A percentile compares a stretch with the other conserved stretches of the same genome.
Evolutionary conservation across 2,888 invertebrate species (phyloP).

Genomic region (Leucophenga maculata): DNA sequence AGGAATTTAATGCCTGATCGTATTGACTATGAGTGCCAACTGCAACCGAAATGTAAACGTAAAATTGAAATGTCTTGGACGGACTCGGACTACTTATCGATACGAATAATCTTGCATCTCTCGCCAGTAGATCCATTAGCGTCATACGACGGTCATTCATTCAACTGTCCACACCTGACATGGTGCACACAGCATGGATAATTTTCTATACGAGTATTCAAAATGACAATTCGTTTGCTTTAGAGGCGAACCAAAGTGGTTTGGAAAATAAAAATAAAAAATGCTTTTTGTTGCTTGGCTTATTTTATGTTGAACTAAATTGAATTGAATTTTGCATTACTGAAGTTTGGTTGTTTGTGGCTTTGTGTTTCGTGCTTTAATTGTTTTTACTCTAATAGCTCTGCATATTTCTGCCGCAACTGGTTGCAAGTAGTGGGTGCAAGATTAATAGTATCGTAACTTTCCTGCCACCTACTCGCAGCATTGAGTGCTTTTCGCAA

Average conservation of each 20-base stretch:
- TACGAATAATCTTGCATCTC: background rate
- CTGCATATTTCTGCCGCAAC: background rate
- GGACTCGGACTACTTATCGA: background rate
- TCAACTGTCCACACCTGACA: conserved; percentile 10
- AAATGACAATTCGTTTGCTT: conserved; percentile 35
- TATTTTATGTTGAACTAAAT: no score
- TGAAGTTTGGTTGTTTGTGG: background rate
- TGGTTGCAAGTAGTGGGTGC: conserved; percentile 11
- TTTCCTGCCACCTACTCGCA: background rate
- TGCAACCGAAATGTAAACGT: background rate
- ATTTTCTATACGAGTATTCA: conserved; percentile 12
- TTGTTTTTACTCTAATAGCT: no score
- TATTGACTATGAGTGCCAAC: background rate
- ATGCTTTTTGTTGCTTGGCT: conserved; percentile 18
- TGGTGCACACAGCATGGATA: background rate
- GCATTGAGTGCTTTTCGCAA: background rate
- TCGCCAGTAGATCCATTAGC: conserved; percentile 4
- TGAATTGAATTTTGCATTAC: background rate
- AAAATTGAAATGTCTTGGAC: no score
- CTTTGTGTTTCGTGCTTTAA: background rate
- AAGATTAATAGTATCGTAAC: conserved; percentile 5
- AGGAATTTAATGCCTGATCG: background rate
- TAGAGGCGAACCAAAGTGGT: conserved; percentile 19
- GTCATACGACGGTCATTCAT: background rate
- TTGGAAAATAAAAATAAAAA: conserved; percentile 40